These are phyloP conservation scores for Ranitomeya imitator DNA, from an alignment of 2,113 vertebrate genomes.

Conservation along the genomic window DNA sequence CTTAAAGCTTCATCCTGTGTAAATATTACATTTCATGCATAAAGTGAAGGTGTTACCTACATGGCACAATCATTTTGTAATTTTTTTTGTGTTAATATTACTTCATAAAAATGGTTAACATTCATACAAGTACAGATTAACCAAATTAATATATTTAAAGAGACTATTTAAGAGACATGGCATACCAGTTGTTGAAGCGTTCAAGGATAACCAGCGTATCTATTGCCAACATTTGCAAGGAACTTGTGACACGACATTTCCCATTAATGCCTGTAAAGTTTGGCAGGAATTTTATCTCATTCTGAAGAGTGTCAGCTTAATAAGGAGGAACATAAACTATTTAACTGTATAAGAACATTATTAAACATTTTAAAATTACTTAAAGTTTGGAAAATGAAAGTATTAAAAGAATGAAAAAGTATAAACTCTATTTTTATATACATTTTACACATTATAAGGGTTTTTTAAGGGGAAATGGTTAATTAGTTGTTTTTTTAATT, in stretches of 20 bases:
- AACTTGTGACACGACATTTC: not conserved
- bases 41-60: not conserved
- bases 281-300: not conserved
- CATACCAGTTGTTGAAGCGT: too few species aligned
- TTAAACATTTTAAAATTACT: not conserved
- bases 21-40: not conserved
- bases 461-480: too few species aligned
- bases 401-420: too few species aligned
- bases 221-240: not conserved
- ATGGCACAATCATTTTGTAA: not conserved
- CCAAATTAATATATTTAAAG: not conserved
- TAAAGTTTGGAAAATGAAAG: not conserved
- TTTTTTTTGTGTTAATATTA: not conserved
- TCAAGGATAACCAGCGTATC: not conserved
- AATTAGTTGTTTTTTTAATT: too few species aligned
- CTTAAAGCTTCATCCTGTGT: not conserved
- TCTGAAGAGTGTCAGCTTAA: not conserved
- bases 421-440: too few species aligned
- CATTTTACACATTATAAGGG: too few species aligned
- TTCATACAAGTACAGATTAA: not conserved
- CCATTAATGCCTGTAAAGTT: not conserved
- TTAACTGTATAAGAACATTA: not conserved
- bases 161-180: not conserved
- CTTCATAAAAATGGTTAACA: not conserved
- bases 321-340: not conserved